Evolutionary conservation across 2,888 invertebrate genomes (phyloP), one percentile per base, ranked within the genome.

Genomic region (Conus canariensis): DNA sequence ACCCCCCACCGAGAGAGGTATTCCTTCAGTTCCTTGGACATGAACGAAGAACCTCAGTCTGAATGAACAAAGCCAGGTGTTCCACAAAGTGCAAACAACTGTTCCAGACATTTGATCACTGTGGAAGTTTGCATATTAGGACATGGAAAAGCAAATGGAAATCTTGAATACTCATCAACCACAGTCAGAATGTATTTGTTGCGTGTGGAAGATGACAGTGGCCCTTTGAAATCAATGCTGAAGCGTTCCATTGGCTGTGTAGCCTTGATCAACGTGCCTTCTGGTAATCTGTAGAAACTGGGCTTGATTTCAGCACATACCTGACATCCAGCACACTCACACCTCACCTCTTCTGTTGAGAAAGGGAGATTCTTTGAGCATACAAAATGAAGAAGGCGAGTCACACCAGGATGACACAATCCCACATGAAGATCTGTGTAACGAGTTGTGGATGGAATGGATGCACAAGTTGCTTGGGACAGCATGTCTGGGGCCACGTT

Each of bases 151-250:
- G 92, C 92, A 91, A 93, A 94, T 7, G 93, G 92, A 88, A 92
- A 93, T 85, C 92, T 0, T 0, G 93, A 92, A 67, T 85, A 94
- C 77, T 93, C 93, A 87, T 94, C 93, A 10, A 93, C 88, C n/a
- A 93, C 87, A 14, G 90, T 91, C 14, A 93, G 90, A 16, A 93
- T 45, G 58, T 92, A 93, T 22, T 77, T 91, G 82, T 93, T 92
- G 30, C 70, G 87, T 8, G 91, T 90, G 12, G 59, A 19, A 58
- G 92, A 92, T 22, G 93, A 91, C 19, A 93, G 67, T 45, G 92
- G 92, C 1, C 93, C 93, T 80, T 93, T 93, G 85, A 93, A 93
- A 77, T 93, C 91, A 14, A 93, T 56, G 80, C 91, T 93, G 9
- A 94, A 74, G 25, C 92, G 89, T 91, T 94, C 92, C 87, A 92